Evolutionary conservation across 2,797 vertebrate species (phyloP), one percentile per base, ranked within the genome.

Genomic region (Salmo trutta): DNA sequence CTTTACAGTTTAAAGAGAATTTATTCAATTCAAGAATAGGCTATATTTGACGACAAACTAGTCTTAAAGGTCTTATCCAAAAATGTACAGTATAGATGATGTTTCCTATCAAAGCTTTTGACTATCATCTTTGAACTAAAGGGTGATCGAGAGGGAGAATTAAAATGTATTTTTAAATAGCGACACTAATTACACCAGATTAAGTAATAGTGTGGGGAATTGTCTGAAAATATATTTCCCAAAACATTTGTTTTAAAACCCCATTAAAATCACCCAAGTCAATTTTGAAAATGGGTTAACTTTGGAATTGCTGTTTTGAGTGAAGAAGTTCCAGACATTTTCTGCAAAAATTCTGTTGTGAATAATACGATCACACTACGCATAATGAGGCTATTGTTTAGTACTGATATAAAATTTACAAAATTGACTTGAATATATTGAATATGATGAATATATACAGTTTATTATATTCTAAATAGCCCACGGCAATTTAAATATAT

Each of bases 191-290:
- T 71, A 71, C 69, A 71, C 8, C 12, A 10, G 17, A 21, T 21
- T 71, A 71, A 47, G 17, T 47, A 47, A 47, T 71, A 24, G 36
- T 24, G n/a, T 47, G 41, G 69, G 41, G 69, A 47, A 52, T 71
- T 52, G 69, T 71, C 69, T 19, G 6, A 51, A n/a, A 71, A 71
- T 70, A 24, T 71, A 29, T 47, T 71, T 51, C n/a, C 41, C 36
- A 71, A 71, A 71, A 51, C 19, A n/a, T 71, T 33, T 71, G 21
- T 19, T 71, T 67, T 71, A n/a, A 71, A 71, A 71, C 69, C 69
- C 17, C 10, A 47, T 71, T 71, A 4, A 21, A 10, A 31, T 47
- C 36, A 71, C 19, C 69, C 69, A 16, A 59, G 17, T 59, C 54
- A 21, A 67, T 16, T 5, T 66, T 29, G 29, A 33, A 67, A 67